phyloP scores from a whole-genome alignment of 2,797 vertebrate genomes.

The Macropodus opercularis region DNA sequence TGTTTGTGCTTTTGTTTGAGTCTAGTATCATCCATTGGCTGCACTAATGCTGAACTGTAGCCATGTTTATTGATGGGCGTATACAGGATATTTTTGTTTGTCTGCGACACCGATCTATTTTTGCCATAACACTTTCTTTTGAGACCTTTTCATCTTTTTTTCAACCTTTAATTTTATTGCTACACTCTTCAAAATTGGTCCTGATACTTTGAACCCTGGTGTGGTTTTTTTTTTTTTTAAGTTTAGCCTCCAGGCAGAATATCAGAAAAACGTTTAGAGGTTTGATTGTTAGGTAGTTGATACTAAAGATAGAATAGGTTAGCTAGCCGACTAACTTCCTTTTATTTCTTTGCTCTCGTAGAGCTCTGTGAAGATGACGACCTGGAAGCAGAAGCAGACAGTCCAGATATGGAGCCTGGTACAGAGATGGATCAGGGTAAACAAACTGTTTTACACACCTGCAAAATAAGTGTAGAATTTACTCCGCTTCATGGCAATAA shows the following conservation, averaged over 20 bases:
- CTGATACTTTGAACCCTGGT: slow-evolving; percentile 16
- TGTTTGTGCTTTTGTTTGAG: slow-evolving; percentile 48
- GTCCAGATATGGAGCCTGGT: slow-evolving; percentile 88
- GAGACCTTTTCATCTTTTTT: slow-evolving; percentile 36
- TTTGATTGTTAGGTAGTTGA: slow-evolving; percentile 27
- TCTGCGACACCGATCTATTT: slow-evolving; percentile 26
- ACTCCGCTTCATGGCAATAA: background rate
- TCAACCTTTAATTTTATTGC: slow-evolving; percentile 9
- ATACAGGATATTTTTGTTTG: slow-evolving; percentile 8
- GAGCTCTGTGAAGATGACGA: slow-evolving; percentile 86
- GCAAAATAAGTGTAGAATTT: background rate
- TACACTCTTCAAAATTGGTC: slow-evolving; percentile 20
- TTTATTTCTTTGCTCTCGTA: slow-evolving; percentile 67
- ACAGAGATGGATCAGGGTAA: slow-evolving; percentile 94
- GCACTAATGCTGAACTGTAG: slow-evolving; percentile 50
- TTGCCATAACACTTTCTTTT: slow-evolving; percentile 24
- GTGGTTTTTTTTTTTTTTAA: slow-evolving; percentile 1
- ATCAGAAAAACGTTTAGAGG: slow-evolving; percentile 23
- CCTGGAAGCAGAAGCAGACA: slow-evolving; percentile 87
- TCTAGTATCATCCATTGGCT: slow-evolving; percentile 51
- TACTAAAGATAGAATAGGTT: background rate
- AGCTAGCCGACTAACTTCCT: slow-evolving; percentile 17
- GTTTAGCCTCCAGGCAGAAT: slow-evolving; percentile 17
- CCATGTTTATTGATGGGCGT: slow-evolving; percentile 6
- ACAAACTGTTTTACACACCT: slow-evolving; percentile 14